Conservation (phyloP, 2,888 invertebrate genomes). For the Andrena flavipes region DNA sequence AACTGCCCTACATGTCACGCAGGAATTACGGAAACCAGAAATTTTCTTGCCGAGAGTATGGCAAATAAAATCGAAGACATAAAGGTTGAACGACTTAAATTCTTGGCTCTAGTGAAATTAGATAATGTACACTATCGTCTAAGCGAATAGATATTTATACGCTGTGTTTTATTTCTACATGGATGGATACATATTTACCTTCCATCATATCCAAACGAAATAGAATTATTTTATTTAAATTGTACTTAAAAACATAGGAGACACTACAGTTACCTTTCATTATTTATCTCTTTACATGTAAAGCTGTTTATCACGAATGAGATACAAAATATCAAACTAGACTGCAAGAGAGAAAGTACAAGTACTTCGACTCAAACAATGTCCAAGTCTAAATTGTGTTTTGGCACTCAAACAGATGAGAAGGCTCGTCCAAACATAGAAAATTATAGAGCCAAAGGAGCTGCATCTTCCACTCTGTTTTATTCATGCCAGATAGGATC, state of each 20-base stretch:
- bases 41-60: constrained; percentile 87
- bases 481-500: constrained; percentile 81
- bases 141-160: background rate
- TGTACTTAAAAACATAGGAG: no score
- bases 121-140: background rate
- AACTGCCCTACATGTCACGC: constrained; percentile 86
- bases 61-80: constrained; percentile 84
- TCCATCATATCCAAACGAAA: no score
- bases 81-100: constrained; percentile 68
- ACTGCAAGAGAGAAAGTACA: background rate
- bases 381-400: no score
- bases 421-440: background rate
- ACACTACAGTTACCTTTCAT: no score
- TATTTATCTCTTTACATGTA: background rate
- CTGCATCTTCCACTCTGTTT: background rate
- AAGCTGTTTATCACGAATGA: background rate
- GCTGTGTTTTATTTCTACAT: background rate
- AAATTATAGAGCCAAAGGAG: no score
- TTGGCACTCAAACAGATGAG: constrained; percentile 28
- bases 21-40: constrained; percentile 86
- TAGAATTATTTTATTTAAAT: no score
- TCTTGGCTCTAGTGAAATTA: background rate
- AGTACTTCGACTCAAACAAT: background rate
- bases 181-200: no score
- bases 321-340: background rate